These are phyloP conservation scores for Drosophila watanabei DNA, from an alignment of 1,140 invertebrate genomes.

Conservation along the genomic window DNA sequence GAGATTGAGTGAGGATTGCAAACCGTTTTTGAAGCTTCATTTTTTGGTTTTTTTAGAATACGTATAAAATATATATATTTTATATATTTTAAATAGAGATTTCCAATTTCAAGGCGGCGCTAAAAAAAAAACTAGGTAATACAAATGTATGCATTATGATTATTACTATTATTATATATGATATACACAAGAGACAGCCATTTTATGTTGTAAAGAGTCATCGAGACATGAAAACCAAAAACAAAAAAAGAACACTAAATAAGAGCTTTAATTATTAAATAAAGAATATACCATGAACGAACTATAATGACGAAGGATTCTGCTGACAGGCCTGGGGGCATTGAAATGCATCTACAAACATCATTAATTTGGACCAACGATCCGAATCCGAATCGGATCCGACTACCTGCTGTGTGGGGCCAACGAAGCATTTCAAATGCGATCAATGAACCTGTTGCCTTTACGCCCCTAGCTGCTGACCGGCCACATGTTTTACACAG, in stretches of 20 bases:
- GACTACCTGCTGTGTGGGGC: constrained; percentile 48
- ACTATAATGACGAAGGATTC: constrained; percentile 35
- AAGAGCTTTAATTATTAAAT: constrained; percentile 85
- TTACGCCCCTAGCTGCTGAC: constrained; percentile 21
- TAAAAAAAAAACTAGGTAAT: constrained; percentile 37
- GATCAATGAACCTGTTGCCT: constrained; percentile 77
- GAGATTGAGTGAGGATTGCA: constrained; percentile 52
- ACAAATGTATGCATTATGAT: constrained; percentile 57
- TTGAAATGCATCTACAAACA: constrained; percentile 57
- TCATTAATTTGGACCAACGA: constrained; percentile 70
- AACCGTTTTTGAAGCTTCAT: constrained; percentile 53
- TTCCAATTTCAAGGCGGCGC: constrained; percentile 46
- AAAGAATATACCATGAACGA: constrained; percentile 76
- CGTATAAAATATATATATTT: constrained; percentile 56
- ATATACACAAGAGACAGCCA: constrained; percentile 61
- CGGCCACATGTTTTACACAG: constrained; percentile 68
- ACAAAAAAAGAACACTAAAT: constrained; percentile 68
- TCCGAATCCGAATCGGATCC: constrained; percentile 40
- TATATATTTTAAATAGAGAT: constrained; percentile 74
- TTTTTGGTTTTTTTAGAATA: constrained; percentile 47
- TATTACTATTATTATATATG: constrained; percentile 37
- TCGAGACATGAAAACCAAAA: constrained; percentile 46
- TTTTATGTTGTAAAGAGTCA: constrained; percentile 66
- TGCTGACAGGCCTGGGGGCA: constrained; percentile 63
- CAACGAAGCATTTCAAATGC: constrained; percentile 76